Base-by-base conservation (phyloP, 2,888 invertebrate genomes). In the Eurytoma californica region DNA sequence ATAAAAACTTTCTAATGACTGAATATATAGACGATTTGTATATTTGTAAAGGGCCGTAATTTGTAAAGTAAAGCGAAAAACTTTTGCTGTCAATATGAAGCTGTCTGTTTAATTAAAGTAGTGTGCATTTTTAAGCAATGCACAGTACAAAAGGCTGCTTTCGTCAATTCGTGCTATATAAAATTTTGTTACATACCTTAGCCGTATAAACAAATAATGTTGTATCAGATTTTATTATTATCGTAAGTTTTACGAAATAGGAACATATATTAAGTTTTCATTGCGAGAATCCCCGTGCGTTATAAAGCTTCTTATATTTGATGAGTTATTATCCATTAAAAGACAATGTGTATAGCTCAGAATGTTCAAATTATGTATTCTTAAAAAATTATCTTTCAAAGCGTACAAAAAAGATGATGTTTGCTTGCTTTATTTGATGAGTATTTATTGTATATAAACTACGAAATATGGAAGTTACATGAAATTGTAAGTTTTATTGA, bases 361-460 rank as follows among this genome's bases (percentile, higher is more conserved):
- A 61, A 65, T 69, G 13, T 74, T 30, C 18, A 72, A 63, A 66
- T 66, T 63, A 14, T 74, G 13, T 77, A 39, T 16, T 55, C 47
- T 69, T 77, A 57, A 57, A 49, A 65, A 39, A 69, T 61, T 16
- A 49, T 72, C 49, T 68, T 53, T 30, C 3, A 63, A 57, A 65
- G 39, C 60, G 63, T 63, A 72, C 47, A 60, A 67, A 67, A 58
- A 20, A 20, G n/a, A 68, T 14, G 9, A 24, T 24, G 2, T 61
- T 73, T 30, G 5, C 61, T 55, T 39, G 39, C 28, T 39, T 79
- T 63, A 74, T 74, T 80, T 74, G 70, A 66, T 58, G 69, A 77
- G 66, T 80, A 80, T 80, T 80, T 80, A 80, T 80, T 80, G 80
- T 80, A 80, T 53, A 80, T 80, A 80, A 73, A 18, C 30, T 55